Percentiles rank a stretch among this genome's conserved stretches.
phyloP scores from a whole-genome alignment of 2,888 invertebrate genomes.

The Prosopocoilus inquinatus region DNA sequence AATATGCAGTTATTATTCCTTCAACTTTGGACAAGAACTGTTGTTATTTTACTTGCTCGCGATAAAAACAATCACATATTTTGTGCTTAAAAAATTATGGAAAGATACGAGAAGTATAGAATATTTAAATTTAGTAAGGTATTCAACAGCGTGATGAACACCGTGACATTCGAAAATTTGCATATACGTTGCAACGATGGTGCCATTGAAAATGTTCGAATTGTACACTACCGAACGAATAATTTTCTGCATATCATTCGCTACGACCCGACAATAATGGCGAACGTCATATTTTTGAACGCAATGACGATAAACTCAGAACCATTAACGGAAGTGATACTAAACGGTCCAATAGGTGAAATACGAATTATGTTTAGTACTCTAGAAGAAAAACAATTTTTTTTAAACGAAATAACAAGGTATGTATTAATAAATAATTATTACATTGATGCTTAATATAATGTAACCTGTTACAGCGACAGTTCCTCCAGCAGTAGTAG shows the following conservation, averaged over 20 bases:
- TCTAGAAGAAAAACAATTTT: not conserved
- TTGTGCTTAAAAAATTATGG: slow-evolving; percentile 1
- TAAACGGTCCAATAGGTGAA: not conserved
- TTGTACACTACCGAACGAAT: not conserved
- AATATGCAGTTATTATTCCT: too few relatives aligned
- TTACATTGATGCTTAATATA: not conserved
- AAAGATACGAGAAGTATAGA: not conserved
- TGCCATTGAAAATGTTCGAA: not conserved
- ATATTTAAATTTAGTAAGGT: not conserved
- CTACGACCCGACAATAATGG: not conserved
- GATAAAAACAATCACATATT: too few relatives aligned
- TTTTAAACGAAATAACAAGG: not conserved
- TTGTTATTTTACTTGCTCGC: too few relatives aligned
- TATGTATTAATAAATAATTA: slow-evolving; percentile 3
- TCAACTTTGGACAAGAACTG: too few relatives aligned
- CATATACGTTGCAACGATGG: not conserved
- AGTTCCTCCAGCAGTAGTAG: not conserved
- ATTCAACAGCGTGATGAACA: not conserved
- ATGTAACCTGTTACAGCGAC: slow-evolving; percentile 3
- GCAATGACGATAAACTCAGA: not conserved
- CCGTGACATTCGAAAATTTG: not conserved
- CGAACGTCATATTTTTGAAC: not conserved
- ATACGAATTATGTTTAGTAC: not conserved
- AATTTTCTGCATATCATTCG: not conserved
- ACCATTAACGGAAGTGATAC: not conserved